Evolutionary conservation across 2,113 vertebrate species (phyloP).

Genomic region (Balaenoptera acutorostrata): DNA sequence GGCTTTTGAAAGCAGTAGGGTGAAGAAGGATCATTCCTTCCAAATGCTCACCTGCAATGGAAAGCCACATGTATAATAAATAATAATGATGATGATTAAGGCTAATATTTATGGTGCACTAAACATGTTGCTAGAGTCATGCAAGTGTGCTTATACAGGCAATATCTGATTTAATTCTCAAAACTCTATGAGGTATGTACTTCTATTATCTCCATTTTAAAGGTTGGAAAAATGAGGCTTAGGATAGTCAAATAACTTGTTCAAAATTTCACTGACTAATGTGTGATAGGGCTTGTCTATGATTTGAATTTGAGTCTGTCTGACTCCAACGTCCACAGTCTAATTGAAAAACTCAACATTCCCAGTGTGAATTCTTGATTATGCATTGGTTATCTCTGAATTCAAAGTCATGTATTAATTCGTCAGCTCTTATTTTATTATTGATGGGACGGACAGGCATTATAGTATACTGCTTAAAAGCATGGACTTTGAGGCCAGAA

Average conservation of each 20-base stretch:
- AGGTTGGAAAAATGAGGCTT: neutral
- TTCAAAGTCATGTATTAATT: neutral
- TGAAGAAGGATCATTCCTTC: neutral
- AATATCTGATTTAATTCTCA: neutral
- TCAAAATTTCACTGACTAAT: neutral
- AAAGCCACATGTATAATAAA: neutral
- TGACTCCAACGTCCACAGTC: neutral
- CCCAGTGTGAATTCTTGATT: neutral
- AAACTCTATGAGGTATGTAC: neutral
- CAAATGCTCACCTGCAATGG: neutral
- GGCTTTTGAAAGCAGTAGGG: conserved; percentile 31
- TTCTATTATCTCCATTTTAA: neutral
- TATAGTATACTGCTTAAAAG: neutral
- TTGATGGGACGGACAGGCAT: neutral
- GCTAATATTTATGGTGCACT: neutral
- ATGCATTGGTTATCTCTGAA: neutral
- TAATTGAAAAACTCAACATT: neutral
- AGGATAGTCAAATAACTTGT: neutral
- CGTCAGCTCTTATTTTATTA: neutral
- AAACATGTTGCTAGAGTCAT: neutral
- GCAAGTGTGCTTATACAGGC: neutral
- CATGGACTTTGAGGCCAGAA: neutral
- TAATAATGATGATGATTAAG: neutral
- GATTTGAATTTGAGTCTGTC: neutral
- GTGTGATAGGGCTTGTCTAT: neutral